Evolutionary conservation across 2,888 invertebrate species (phyloP), one percentile per base, ranked within the genome.

Genomic region (Cataglyphis albicans): DNA sequence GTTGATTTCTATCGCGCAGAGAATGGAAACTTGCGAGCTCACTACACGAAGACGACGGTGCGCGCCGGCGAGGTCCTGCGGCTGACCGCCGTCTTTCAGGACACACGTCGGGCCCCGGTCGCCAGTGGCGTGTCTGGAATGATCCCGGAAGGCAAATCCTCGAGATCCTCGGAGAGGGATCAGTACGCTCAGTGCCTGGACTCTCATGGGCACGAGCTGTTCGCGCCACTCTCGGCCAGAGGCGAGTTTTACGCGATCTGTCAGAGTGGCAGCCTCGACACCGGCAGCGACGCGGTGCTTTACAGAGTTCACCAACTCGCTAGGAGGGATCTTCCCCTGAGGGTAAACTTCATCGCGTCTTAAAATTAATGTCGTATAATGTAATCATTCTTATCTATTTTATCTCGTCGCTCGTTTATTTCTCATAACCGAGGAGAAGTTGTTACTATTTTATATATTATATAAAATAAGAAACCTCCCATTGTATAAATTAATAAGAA

Each of bases 231-330:
- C 81, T 95, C 95, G 44, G 94, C 95, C 32, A 93, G 95, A 57
- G 95, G 96, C 48, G 95, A 95, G 86, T 96, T 96, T 90, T 96
- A 95, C 89, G 95, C 95, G 7, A 95, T 95, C 29, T 94, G 94
- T 85, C 94, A 93, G 82, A 95, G 95, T 83, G 95, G 95, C 21
- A 95, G 95, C 72, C 91, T 94, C 70, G 93, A 94, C 67, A 94
- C 95, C 15, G 94, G 94, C 87, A 94, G 94, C 85, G 95, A 95
- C 78, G 94, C 95, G 0, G 94, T 94, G 44, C 94, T 95, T 44
- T 96, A 95, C 90, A 95, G 95, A 84, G 94, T 96, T 75, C 95
- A 95, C 70, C 95, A 95, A 85, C 94, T 96, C 21, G 94, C 93
- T 32, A 93, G 92, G 81, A 94, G 95, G 85, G 95, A 95, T 84